Evolutionary conservation across 2,797 vertebrate genomes (phyloP), one percentile per base, ranked within the genome.

Genomic region (Acanthurus leucopareius): DNA sequence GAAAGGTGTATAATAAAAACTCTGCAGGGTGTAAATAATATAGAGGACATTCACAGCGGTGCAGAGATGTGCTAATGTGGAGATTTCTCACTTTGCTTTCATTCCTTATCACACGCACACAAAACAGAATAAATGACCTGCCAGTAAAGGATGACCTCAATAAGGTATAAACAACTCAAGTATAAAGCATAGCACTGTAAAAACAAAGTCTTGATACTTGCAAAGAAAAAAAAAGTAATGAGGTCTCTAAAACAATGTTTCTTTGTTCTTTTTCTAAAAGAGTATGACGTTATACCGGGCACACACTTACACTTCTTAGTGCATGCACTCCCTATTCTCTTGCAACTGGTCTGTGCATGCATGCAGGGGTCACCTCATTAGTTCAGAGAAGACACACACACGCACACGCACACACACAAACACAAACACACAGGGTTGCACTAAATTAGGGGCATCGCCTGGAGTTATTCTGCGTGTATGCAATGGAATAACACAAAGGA

Each of bases 1-100:
- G 62, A 85, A 84, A 93, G 91, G 92, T 93, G 92, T 92, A 70
- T 87, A 90, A 90, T 90, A 90, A 91, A 89, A 89, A 64, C 71
- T 3, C 86, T 53, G 66, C 78, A 54, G 87, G 89, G 80, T 69
- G 77, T 22, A 64, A 86, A 61, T 65, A 75, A 83, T 75, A 70
- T 49, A 51, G 53, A 86, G 78, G 75, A 70, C 56, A 75, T 64
- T 78, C 84, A 80, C 78, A 57, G 77, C 51, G 1, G 38, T 38
- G 59, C 10, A 5, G 47, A 71, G 65, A 86, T 49, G 75, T 79
- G 83, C 70, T 76, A 84, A 81, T 85, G 56, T 64, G 53, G 65
- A 76, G 38, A 77, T 52, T 32, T n/a, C 72, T 71, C 54, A 42
- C 40, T 61, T 72, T 35, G 28, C 42, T 52, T 59, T 79, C 16